phyloP scores from a whole-genome alignment of 37 sponge, comb jelly and placozoan genomes.

The Petrosia ficiformis region DNA sequence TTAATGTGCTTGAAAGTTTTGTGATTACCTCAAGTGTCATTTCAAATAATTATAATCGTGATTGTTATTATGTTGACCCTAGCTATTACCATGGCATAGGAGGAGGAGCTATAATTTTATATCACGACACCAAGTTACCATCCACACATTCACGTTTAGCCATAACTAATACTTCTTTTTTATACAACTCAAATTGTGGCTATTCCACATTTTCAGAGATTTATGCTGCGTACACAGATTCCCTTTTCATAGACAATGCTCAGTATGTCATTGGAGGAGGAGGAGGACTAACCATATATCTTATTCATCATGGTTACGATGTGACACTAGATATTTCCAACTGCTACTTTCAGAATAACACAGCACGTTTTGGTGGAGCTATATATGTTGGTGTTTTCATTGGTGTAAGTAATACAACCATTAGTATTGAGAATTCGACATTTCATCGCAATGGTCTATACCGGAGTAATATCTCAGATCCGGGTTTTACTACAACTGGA shows the following conservation, averaged over 20 bases:
- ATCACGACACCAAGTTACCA: neutral
- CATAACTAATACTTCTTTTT: conserved; percentile 19
- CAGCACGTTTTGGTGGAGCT: conserved; percentile 34
- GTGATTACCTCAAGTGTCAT: neutral
- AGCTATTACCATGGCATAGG: no score
- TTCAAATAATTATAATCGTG: neutral
- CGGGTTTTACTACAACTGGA: neutral
- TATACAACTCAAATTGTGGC: conserved; percentile 41
- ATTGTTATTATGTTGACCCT: no score
- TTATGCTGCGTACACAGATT: neutral
- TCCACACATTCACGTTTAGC: neutral
- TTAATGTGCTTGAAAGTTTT: neutral
- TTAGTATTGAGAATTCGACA: conserved; percentile 25
- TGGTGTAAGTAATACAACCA: conserved; percentile 5
- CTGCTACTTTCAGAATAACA: conserved; percentile 37
- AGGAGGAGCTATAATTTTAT: neutral
- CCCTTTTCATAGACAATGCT: no score
- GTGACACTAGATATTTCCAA: conserved; percentile 15
- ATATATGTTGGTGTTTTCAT: conserved; percentile 24
- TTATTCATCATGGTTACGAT: conserved; percentile 19
- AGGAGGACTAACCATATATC: conserved; percentile 42
- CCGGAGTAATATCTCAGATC: neutral
- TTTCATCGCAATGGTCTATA: conserved; percentile 19
- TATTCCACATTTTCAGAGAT: neutral
- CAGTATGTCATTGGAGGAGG: conserved; percentile 31